Evolutionary conservation across 2,113 vertebrate genomes (phyloP).

Genomic region (Alces alces): DNA sequence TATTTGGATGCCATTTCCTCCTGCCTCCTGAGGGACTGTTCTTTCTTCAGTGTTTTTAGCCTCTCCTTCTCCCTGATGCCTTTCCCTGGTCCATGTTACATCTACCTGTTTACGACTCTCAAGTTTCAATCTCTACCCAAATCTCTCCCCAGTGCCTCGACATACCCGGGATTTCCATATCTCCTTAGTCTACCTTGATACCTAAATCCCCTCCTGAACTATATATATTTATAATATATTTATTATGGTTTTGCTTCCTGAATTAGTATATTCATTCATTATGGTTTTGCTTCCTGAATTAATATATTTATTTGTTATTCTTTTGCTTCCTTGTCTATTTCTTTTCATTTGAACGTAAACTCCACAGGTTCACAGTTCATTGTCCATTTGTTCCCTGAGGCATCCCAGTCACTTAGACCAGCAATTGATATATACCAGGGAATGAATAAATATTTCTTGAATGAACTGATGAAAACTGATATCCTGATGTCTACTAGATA

Average conservation of each 20-base stretch:
- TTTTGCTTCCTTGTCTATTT: neutral
- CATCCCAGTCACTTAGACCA: neutral
- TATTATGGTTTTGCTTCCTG: neutral
- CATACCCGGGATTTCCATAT: neutral
- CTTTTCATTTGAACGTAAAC: neutral
- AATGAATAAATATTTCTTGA: neutral
- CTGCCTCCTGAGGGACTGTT: neutral
- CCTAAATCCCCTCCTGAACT: neutral
- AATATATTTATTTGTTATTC: neutral
- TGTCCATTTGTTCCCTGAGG: neutral
- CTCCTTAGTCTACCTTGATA: neutral
- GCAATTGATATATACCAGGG: neutral
- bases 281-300: neutral
- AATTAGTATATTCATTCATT: neutral
- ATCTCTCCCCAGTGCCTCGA: neutral
- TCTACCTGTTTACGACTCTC: neutral
- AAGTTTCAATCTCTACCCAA: neutral
- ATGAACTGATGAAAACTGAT: neutral
- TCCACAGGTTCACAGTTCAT: rapidly evolving
- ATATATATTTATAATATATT: neutral
- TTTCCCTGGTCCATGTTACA: neutral
- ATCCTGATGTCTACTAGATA: neutral
- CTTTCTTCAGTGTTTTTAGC: neutral
- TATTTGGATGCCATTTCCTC: neutral
- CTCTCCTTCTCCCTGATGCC: neutral